A percentile compares a stretch with the other conserved stretches of the same genome.
Conservation (phyloP, 2,888 invertebrate genomes). For the Rhagium mordax region DNA sequence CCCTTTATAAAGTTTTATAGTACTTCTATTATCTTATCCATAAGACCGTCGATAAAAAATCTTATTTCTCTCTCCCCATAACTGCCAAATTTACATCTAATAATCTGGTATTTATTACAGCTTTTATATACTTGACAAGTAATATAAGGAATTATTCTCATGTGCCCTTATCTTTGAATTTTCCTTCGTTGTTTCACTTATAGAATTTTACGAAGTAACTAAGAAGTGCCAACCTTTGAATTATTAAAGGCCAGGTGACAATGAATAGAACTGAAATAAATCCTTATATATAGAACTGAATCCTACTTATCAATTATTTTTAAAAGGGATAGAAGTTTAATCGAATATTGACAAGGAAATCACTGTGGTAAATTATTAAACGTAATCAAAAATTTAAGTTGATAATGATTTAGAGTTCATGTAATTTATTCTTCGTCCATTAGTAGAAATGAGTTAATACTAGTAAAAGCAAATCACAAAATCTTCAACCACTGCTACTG, state of each 20-base stretch:
- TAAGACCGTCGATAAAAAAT: neutral
- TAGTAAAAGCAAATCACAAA: too few species aligned
- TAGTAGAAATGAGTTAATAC: too few species aligned
- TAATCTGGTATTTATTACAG: neutral
- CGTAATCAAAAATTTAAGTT: too few species aligned
- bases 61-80: slow-evolving; percentile 5
- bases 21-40: slow-evolving; percentile 13
- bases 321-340: too few species aligned
- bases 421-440: too few species aligned
- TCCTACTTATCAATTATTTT: too few species aligned
- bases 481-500: too few species aligned
- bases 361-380: too few species aligned
- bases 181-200: neutral
- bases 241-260: neutral
- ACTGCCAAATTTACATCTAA: slow-evolving; percentile 5
- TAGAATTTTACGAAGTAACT: neutral
- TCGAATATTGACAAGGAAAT: too few species aligned
- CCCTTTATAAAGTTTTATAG: slow-evolving; percentile 9
- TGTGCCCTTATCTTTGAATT: neutral
- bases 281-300: too few species aligned
- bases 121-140: neutral
- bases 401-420: too few species aligned
- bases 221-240: neutral
- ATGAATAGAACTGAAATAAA: neutral
- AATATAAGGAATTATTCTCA: neutral